Conservation (phyloP, 2,888 invertebrate genomes). For the Beris chalybata region DNA sequence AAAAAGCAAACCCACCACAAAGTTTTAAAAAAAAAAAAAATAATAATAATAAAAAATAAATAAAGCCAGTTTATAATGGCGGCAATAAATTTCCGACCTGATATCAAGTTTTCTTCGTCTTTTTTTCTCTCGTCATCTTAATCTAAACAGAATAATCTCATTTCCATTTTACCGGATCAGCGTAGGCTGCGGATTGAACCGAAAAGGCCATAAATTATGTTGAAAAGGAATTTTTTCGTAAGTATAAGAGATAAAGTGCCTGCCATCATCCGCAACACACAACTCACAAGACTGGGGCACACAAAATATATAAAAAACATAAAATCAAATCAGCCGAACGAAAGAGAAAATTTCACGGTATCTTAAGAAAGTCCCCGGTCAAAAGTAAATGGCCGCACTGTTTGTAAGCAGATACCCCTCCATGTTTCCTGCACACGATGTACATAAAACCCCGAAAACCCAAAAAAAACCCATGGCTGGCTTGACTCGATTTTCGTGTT, state of each 20-base stretch:
- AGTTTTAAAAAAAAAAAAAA: constrained; percentile 2
- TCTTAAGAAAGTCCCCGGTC: constrained; percentile 10
- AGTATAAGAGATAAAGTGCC: constrained; percentile 14
- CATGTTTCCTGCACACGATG: too few species aligned
- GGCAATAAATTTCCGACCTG: constrained; percentile 23
- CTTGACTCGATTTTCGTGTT: not conserved
- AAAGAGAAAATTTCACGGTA: constrained; percentile 20
- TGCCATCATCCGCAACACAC: not conserved
- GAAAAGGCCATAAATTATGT: constrained; percentile 28
- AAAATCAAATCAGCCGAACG: constrained; percentile 12
- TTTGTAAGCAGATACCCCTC: too few species aligned
- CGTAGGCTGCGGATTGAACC: constrained; percentile 19
- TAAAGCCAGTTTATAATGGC: constrained; percentile 9
- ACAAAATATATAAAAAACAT: constrained; percentile 10
- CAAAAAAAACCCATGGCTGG: too few species aligned
- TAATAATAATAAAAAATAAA: constrained; percentile 3
- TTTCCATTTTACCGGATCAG: constrained; percentile 31
- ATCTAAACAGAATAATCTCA: constrained; percentile 32
- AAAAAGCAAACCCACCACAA: constrained; percentile 5
- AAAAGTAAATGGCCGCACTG: not conserved
- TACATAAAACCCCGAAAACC: too few species aligned
- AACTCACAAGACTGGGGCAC: not conserved
- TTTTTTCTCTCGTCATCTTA: constrained; percentile 1
- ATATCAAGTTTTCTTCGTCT: constrained; percentile 19
- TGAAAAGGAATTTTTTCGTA: constrained; percentile 21